Conservation (phyloP, 2,113 vertebrate species). For the Eulemur rufifrons region DNA sequence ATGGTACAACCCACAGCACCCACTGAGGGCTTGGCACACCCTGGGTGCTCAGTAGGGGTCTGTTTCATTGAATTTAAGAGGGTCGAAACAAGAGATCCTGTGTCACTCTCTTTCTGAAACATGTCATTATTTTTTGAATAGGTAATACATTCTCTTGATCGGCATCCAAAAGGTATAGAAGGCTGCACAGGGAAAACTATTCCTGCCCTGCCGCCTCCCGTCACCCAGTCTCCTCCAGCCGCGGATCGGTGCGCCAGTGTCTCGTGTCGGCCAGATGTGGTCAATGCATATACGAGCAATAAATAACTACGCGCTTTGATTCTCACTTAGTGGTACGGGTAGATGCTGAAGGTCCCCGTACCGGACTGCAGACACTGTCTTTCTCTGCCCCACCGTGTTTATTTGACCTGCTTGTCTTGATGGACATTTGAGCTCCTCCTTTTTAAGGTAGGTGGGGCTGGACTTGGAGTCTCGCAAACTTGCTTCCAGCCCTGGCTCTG, state of each 20-base stretch:
- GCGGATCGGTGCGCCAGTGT: fast-evolving
- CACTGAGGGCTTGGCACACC: neutral
- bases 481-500: no score
- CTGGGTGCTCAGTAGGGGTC: neutral
- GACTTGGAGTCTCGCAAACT: neutral
- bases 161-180: neutral
- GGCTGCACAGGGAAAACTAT: neutral
- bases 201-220: neutral
- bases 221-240: neutral
- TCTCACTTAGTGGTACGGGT: neutral
- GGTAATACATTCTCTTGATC: neutral
- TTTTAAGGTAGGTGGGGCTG: neutral
- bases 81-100: slow-evolving; percentile 32
- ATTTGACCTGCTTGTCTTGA: neutral
- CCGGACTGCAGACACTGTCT: neutral
- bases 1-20: slow-evolving; percentile 16
- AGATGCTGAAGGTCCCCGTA: fast-evolving
- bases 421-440: neutral
- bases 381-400: neutral
- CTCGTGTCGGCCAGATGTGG: neutral
- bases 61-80: neutral
- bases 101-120: neutral
- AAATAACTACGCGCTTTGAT: neutral
- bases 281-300: neutral
- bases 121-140: neutral